A percentile compares a stretch with the other conserved stretches of the same genome.
Evolutionary conservation across 2,888 invertebrate genomes (phyloP).

Genomic region (Dendrolimus houi): DNA sequence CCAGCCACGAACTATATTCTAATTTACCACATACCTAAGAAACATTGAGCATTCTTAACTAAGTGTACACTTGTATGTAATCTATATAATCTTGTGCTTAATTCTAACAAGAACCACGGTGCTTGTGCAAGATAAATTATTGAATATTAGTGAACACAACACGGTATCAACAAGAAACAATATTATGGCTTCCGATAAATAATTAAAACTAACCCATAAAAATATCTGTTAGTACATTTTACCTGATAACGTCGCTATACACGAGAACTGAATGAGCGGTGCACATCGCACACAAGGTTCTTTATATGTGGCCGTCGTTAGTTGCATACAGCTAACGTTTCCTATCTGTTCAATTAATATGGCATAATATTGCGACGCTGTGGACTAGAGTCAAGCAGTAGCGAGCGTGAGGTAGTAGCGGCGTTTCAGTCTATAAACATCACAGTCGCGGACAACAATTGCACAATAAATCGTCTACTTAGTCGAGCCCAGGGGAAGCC

Average conservation of each 20-base stretch:
- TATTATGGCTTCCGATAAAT: constrained; percentile 61
- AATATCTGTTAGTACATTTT: constrained; percentile 12
- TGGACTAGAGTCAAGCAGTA: constrained; percentile 67
- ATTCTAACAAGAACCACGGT: constrained; percentile 54
- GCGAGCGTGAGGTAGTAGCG: constrained; percentile 75
- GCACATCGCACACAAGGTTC: constrained; percentile 33
- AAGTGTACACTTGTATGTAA: constrained; percentile 22
- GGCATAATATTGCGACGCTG: constrained; percentile 47
- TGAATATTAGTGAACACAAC: constrained; percentile 51
- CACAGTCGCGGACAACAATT: constrained; percentile 80
- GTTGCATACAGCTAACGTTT: constrained; percentile 7
- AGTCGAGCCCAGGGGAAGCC: constrained; percentile 40
- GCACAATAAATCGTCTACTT: constrained; percentile 68
- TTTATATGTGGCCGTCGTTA: constrained; percentile 3
- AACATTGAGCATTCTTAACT: constrained; percentile 68
- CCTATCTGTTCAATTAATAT: constrained; percentile 17
- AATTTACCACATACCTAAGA: constrained; percentile 33
- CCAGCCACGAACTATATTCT: constrained; percentile 27
- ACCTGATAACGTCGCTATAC: constrained; percentile 47
- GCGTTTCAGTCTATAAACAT: constrained; percentile 81
- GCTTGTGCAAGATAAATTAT: constrained; percentile 55
- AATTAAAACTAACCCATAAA: constrained; percentile 58
- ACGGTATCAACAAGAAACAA: constrained; percentile 57
- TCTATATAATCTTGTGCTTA: constrained; percentile 33
- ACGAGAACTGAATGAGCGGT: constrained; percentile 41